Evolutionary conservation across 2,113 vertebrate genomes (phyloP).

Genomic region (Pholis gunnellus): DNA sequence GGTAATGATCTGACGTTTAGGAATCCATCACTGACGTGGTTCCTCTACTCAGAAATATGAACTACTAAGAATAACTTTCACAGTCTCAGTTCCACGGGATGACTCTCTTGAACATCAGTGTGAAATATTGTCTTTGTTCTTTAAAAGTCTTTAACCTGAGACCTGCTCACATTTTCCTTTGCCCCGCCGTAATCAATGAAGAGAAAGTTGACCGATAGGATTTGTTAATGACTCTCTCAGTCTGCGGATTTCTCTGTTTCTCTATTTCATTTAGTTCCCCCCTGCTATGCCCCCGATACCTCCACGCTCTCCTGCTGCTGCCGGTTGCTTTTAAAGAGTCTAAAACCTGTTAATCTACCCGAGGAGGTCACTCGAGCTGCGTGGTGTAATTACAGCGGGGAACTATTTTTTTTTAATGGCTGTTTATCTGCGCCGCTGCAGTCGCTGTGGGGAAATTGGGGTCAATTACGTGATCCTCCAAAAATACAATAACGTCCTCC

Average conservation of each 20-base stretch:
- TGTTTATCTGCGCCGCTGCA: constrained; percentile 80
- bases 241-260: not conserved
- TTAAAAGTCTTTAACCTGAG: not conserved
- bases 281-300: not conserved
- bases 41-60: not conserved
- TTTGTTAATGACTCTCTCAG: not conserved
- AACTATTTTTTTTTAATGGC: constrained; percentile 77
- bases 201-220: constrained; percentile 3
- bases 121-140: not conserved
- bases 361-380: constrained; percentile 62
- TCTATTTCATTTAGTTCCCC: not conserved
- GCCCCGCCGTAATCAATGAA: not conserved
- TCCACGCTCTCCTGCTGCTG: constrained; percentile 4
- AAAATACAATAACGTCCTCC: constrained; percentile 33
- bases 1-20: not conserved
- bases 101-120: not conserved
- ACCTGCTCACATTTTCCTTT: not conserved
- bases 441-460: constrained; percentile 77
- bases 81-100: not conserved
- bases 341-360: constrained; percentile 19
- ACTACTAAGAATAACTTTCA: not conserved
- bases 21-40: not conserved
- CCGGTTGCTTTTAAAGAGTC: not conserved
- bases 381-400: constrained; percentile 83
- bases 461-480: constrained; percentile 57